Evolutionary conservation across 1,140 invertebrate species (phyloP).

Genomic region (Dinoponera quadriceps): DNA sequence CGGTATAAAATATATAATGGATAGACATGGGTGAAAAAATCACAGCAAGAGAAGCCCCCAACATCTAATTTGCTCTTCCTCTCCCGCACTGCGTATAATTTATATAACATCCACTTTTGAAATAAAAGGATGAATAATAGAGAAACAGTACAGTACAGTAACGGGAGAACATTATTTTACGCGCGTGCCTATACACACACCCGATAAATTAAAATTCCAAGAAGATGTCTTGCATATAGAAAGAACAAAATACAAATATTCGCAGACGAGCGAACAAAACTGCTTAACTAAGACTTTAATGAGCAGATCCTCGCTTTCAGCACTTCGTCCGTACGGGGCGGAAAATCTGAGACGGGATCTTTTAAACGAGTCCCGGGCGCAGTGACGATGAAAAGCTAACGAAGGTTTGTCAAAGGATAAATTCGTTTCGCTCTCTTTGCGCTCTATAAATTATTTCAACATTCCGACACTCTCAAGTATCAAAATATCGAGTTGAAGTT

Average conservation of each 20-base stretch:
- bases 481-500: constrained; percentile 39
- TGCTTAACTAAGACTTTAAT: constrained; percentile 73
- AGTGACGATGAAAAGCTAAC: constrained; percentile 72
- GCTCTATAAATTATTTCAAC: constrained; percentile 53
- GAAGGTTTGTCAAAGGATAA: constrained; percentile 69
- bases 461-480: constrained; percentile 47
- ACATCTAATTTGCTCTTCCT: no score
- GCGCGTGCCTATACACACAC: neutral
- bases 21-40: no score
- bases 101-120: no score
- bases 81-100: no score
- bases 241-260: constrained; percentile 52
- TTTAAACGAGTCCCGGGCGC: constrained; percentile 55
- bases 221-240: neutral
- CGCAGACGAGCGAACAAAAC: constrained; percentile 54
- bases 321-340: neutral
- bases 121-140: constrained; percentile 9
- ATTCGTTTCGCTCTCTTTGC: constrained; percentile 60
- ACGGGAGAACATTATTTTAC: constrained; percentile 8
- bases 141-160: constrained; percentile 5
- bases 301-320: constrained; percentile 67
- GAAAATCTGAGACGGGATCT: constrained; percentile 57
- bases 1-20: no score
- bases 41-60: no score
- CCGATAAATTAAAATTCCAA: neutral